These are phyloP conservation scores for Clostera curtula DNA, from an alignment of 2,888 invertebrate genomes.

Conservation along the genomic window DNA sequence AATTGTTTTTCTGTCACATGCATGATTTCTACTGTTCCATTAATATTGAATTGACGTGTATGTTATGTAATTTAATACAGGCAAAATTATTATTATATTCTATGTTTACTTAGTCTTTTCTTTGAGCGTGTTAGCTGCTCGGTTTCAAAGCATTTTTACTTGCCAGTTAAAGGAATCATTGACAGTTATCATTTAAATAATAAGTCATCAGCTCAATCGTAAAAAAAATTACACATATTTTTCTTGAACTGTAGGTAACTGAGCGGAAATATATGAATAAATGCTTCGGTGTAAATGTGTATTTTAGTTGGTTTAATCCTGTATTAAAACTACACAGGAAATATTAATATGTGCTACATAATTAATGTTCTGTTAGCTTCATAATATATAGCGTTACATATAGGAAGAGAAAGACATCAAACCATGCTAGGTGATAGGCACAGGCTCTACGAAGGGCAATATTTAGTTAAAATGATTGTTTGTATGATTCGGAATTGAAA, in stretches of 20 bases:
- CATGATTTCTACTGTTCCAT: conserved; percentile 27
- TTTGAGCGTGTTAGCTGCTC: not conserved
- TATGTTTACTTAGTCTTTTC: not conserved
- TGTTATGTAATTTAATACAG: conserved; percentile 23
- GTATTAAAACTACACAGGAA: conserved; percentile 29
- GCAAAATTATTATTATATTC: conserved; percentile 1
- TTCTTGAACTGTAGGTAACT: not conserved
- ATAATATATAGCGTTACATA: conserved; percentile 36
- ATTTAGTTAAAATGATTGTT: conserved; percentile 59
- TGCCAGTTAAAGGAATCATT: not conserved
- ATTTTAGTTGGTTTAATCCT: conserved; percentile 17
- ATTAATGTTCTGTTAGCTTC: conserved; percentile 50
- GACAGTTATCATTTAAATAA: not conserved
- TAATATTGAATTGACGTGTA: conserved; percentile 14
- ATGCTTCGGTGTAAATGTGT: conserved; percentile 1
- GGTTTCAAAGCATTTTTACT: not conserved
- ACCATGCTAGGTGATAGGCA: conserved; percentile 69
- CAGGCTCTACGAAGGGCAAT: conserved; percentile 68
- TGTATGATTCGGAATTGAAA: conserved; percentile 73
- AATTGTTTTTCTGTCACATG: conserved; percentile 63
- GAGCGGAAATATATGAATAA: not conserved
- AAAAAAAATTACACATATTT: no score
- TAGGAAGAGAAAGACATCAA: conserved; percentile 56
- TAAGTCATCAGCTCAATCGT: not conserved
- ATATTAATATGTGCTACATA: conserved; percentile 33